Base-by-base conservation (phyloP, 2,888 invertebrate species). In the Ormyrus pomaceus region DNA sequence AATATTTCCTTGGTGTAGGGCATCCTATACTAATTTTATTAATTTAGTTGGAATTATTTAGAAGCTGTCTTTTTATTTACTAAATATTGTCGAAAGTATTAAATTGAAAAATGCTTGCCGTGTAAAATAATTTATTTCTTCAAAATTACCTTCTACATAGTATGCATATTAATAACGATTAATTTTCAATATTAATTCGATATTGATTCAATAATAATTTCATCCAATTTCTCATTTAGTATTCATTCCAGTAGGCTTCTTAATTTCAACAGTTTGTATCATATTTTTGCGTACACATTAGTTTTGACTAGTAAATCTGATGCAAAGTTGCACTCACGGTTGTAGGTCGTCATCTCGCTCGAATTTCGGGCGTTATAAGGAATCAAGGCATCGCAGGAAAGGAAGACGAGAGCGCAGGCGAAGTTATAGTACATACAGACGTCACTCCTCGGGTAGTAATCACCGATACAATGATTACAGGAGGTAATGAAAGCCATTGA, bases 291-390 rank as follows among this genome's bases (percentile, higher is more conserved):
- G 58, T 65, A 9, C 6, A 53, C 7, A n/a, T 19, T 53, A 61
- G 50, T 50, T 76, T 62, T 53, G 11, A 62, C 66, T 59, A 5
- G 1, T 45, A 71, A 55, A 34, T 79, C 53, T 76, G 13, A 59
- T 76, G 56, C 45, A 13, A 34, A 48, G 59, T 62, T 64, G 59
- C 65, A 71, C 70, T 61, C 9, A 72, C 77, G 73, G 77, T 82
- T 82, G 51, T 82, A 89, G 89, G 86, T 89, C 86, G 78, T 87
- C 88, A n/a, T 84, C 87, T 80, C 84, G 84, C 64, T 88, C 88
- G 53, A 88, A 87, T 87, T 87, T 84, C 76, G 85, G 86, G 84
- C 86, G 86, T 83, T 87, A 83, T 84, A 87, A 85, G 84, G 86
- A 86, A 86, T 87, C 86, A 78, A 81, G 78, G 84, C 83, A 83